A percentile compares a stretch with the other conserved stretches of the same genome.
These are phyloP conservation scores for Bembecia ichneumoniformis DNA, from an alignment of 2,888 invertebrate genomes.

Conservation along the genomic window DNA sequence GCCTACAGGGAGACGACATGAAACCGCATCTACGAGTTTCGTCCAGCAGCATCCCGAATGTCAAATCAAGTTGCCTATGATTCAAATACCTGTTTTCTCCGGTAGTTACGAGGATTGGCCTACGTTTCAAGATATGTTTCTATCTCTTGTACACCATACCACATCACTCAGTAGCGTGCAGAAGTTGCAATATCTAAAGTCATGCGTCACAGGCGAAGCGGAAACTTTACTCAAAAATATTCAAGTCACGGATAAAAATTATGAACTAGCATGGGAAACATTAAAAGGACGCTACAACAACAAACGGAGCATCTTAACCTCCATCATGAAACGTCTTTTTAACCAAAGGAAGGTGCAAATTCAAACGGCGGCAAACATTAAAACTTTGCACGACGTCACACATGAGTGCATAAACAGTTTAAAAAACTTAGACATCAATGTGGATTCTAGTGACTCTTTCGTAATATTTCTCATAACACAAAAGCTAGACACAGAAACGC, in stretches of 20 bases:
- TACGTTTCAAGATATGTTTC: slow-evolving; percentile 8
- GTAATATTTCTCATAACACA: slow-evolving; percentile 9
- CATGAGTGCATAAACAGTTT: background rate
- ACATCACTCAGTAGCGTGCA: slow-evolving; percentile 5
- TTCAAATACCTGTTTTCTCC: slow-evolving; percentile 5
- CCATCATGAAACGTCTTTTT: slow-evolving; percentile 1
- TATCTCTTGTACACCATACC: slow-evolving; percentile 7
- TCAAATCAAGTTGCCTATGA: slow-evolving; percentile 5
- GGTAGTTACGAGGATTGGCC: too few relatives aligned
- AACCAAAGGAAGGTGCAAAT: too few relatives aligned
- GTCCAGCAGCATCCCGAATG: too few relatives aligned
- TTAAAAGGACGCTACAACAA: background rate
- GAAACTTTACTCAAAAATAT: slow-evolving; percentile 8
- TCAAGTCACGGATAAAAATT: slow-evolving; percentile 8
- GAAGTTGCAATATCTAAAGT: slow-evolving; percentile 9
- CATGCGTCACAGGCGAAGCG: slow-evolving; percentile 11
- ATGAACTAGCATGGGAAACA: background rate
- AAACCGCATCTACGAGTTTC: background rate
- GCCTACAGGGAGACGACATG: background rate
- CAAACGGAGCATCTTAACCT: slow-evolving; percentile 1
- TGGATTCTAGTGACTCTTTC: slow-evolving; percentile 10
- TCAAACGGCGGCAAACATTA: background rate
- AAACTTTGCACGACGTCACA: background rate
- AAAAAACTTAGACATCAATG: background rate
- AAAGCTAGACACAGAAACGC: slow-evolving; percentile 11